phyloP scores from a whole-genome alignment of 1,140 invertebrate species.

The Magallana angulata region DNA sequence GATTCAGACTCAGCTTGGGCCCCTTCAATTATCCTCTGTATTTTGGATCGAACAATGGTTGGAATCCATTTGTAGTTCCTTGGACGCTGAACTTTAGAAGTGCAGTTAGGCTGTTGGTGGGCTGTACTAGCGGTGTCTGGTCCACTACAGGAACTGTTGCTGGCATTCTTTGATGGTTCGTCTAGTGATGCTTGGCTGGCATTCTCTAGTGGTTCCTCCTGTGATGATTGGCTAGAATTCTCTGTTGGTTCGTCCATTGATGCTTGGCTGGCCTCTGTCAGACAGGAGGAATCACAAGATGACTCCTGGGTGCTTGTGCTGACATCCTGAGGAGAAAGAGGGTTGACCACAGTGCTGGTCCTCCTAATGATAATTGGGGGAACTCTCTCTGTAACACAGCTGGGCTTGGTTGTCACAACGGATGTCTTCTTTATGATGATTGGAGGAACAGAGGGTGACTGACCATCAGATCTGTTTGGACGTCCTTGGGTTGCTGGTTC shows the following conservation, averaged over 20 bases:
- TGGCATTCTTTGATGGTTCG: not conserved
- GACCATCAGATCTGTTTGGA: not conserved
- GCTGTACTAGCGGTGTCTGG: too few species aligned
- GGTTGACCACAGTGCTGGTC: constrained; percentile 1
- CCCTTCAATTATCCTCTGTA: not conserved
- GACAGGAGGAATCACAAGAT: not conserved
- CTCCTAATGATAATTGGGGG: not conserved
- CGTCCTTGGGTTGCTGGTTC: not conserved
- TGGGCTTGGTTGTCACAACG: not conserved
- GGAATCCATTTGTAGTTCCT: not conserved
- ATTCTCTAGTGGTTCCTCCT: too few species aligned
- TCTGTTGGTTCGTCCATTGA: not conserved
- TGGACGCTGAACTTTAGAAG: not conserved
- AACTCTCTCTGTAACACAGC: not conserved
- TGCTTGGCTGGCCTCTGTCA: not conserved
- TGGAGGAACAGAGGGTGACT: not conserved
- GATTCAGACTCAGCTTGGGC: not conserved
- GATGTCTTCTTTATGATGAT: constrained; percentile 23
- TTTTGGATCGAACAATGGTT: not conserved
- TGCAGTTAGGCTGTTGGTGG: not conserved
- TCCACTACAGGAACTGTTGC: not conserved
- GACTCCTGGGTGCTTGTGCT: not conserved
- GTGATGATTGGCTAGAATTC: not conserved
- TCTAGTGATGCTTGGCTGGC: not conserved
- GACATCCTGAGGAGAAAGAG: not conserved